phyloP scores from a whole-genome alignment of 2,888 invertebrate species.

The Folsomia candida region DNA sequence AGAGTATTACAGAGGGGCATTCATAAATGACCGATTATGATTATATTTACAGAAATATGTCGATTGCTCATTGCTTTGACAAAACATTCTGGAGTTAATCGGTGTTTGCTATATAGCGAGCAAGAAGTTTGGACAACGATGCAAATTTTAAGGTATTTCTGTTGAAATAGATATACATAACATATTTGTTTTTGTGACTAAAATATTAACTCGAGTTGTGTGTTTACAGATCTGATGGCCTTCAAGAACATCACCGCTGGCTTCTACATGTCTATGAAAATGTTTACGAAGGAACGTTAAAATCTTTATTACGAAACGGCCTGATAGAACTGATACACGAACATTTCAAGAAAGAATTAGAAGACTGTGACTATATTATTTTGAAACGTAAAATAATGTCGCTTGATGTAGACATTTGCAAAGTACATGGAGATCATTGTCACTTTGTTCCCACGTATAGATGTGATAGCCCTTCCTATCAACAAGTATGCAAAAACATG shows the following conservation, averaged over 20 bases:
- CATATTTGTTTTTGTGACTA: background rate
- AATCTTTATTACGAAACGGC: slow-evolving; percentile 24
- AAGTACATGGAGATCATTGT: slow-evolving; percentile 24
- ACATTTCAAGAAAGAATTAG: slow-evolving; percentile 25
- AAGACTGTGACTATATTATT: slow-evolving; percentile 29
- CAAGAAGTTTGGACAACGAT: slow-evolving; percentile 30
- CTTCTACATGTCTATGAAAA: slow-evolving; percentile 33
- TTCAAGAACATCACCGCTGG: slow-evolving; percentile 31
- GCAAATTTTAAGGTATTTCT: slow-evolving; percentile 33
- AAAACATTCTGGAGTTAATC: slow-evolving; percentile 30
- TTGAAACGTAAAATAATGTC: slow-evolving; percentile 31
- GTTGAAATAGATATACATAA: slow-evolving; percentile 2
- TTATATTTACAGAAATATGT: slow-evolving; percentile 12
- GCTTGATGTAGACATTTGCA: slow-evolving; percentile 27
- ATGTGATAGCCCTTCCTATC: slow-evolving; percentile 37
- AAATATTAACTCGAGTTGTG: background rate
- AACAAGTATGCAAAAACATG: slow-evolving; percentile 21
- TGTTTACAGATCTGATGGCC: slow-evolving; percentile 17
- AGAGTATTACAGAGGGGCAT: background rate
- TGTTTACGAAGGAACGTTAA: slow-evolving; percentile 25
- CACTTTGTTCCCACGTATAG: slow-evolving; percentile 34
- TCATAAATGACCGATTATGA: background rate
- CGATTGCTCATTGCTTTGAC: slow-evolving; percentile 26
- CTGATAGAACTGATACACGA: slow-evolving; percentile 29
- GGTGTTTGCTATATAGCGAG: slow-evolving; percentile 26